A percentile compares a stretch with the other conserved stretches of the same genome.
Evolutionary conservation across 2,888 invertebrate genomes (phyloP).

Genomic region (Arctia plantaginis): DNA sequence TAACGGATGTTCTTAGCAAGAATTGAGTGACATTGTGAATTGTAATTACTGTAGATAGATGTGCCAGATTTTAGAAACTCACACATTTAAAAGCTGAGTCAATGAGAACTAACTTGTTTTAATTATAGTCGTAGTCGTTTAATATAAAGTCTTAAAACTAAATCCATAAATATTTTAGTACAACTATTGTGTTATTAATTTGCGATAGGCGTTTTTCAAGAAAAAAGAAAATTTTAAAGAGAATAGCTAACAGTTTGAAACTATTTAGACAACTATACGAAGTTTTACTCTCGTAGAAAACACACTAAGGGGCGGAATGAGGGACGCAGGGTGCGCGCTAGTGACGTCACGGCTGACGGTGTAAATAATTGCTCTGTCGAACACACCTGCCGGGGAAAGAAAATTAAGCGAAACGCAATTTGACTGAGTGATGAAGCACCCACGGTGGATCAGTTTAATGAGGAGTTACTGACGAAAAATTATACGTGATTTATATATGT

Average conservation of each 20-base stretch:
- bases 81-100: constrained; percentile 17
- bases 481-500: constrained; percentile 53
- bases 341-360: constrained; percentile 82
- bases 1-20: constrained; percentile 54
- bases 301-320: constrained; percentile 51
- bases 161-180: not conserved
- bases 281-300: constrained; percentile 71
- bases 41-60: constrained; percentile 56
- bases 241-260: constrained; percentile 71
- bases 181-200: constrained; percentile 31
- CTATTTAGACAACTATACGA: constrained; percentile 74
- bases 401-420: constrained; percentile 87
- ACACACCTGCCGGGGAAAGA: constrained; percentile 86
- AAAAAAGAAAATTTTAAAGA: constrained; percentile 65
- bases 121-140: not conserved
- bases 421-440: constrained; percentile 86
- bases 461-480: constrained; percentile 82
- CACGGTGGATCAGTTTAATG: constrained; percentile 84
- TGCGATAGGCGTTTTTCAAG: constrained; percentile 57
- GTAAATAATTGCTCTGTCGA: constrained; percentile 87
- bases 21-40: constrained; percentile 65
- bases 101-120: not conserved
- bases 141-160: not conserved
- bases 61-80: constrained; percentile 23
- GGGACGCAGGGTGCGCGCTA: constrained; percentile 56